These are phyloP conservation scores for Artemia franciscana DNA, from an alignment of 1,140 invertebrate genomes.

Conservation along the genomic window DNA sequence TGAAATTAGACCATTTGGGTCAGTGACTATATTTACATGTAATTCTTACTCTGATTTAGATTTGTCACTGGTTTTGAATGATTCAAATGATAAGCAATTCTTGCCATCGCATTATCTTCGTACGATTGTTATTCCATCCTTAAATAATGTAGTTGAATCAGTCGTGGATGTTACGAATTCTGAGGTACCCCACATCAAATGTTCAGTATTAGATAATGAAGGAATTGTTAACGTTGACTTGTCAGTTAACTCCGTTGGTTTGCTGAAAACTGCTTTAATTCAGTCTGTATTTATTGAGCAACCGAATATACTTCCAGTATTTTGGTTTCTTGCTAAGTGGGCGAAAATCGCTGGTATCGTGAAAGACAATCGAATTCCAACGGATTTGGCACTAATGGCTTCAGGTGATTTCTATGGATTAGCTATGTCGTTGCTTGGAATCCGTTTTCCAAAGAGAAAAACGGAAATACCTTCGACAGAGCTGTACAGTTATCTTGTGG, in stretches of 20 bases:
- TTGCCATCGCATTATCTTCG: neutral
- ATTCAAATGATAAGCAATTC: neutral
- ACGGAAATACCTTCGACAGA: neutral
- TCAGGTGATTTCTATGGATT: slow-evolving; percentile 3
- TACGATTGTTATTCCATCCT: neutral
- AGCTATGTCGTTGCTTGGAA: neutral
- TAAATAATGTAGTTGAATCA: neutral
- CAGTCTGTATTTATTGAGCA: neutral
- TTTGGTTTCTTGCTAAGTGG: slow-evolving; percentile 1
- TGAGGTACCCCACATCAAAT: neutral
- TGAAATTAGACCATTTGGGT: neutral
- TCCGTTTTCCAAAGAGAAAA: neutral
- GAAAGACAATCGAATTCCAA: slow-evolving; percentile 3
- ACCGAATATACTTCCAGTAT: neutral
- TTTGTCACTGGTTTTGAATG: neutral
- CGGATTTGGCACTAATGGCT: neutral
- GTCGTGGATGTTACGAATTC: neutral
- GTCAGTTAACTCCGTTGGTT: neutral
- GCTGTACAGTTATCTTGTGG: neutral
- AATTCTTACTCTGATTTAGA: neutral
- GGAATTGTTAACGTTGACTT: neutral
- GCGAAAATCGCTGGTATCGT: neutral
- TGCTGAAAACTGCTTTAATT: neutral
- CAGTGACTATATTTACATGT: slow-evolving; percentile 1
- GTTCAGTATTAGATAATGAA: neutral